Evolutionary conservation across 2,888 invertebrate genomes (phyloP), one percentile per base, ranked within the genome.

Genomic region (Craniophora ligustri): DNA sequence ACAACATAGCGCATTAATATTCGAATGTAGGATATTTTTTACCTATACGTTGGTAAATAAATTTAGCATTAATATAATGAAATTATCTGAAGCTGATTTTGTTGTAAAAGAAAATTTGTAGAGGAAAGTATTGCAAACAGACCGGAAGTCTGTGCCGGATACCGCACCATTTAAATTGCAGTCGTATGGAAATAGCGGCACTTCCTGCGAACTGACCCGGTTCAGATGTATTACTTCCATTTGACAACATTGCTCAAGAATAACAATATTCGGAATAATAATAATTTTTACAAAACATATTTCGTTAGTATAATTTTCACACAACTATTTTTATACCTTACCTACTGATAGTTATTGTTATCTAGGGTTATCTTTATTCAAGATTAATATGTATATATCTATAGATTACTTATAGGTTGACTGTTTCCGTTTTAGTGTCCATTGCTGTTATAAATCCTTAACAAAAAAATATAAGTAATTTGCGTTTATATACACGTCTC

Each of bases 141-240:
- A 69, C 75, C 84, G 85, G 85, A 84, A 86, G 80, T 79, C 63
- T 77, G 75, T 78, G 76, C 81, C 85, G 88, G 86, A 88, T 79
- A 79, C 75, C 73, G 73, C 63, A 73, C 79, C 78, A 87, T 85
- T 87, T 79, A 84, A 84, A 88, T 86, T 85, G 84, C 81, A 86
- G 84, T 79, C 78, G 76, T 83, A 86, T 89, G 86, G 84, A 88
- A 89, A 88, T 87, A 71, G 73, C 72, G 68, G 76, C 75, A 78
- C 80, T 86, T 89, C 87, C 86, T 85, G 84, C 73, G 72, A 72
- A 68, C 62, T 81, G 79, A 83, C 79, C 82, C 68, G 76, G 73
- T 78, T 79, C 70, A 72, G 47, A 66, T 68, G 46, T 53, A 68
- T 71, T 70, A 65, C 60, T 61, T 75, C 40, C 44, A 61, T 65